A percentile compares a stretch with the other conserved stretches of the same genome.
phyloP scores from a whole-genome alignment of 2,797 vertebrate species.

The Lepilemur ruficaudatus region DNA sequence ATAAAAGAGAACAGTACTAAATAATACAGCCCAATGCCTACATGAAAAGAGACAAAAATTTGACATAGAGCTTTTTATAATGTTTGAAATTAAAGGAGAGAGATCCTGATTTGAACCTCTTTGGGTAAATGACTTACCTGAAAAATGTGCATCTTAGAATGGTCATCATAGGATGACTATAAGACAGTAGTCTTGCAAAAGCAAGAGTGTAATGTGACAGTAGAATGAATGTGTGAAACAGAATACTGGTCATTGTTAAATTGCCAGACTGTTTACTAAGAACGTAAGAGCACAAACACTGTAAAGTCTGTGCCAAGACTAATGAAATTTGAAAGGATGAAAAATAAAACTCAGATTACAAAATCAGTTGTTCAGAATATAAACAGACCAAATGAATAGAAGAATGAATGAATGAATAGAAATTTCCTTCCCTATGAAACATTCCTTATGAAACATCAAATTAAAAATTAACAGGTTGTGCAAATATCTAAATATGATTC shows the following conservation, averaged over 20 bases:
- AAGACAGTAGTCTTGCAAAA: not conserved
- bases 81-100: not conserved
- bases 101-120: not conserved
- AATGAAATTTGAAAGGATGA: not conserved
- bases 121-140: not conserved
- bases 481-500: not conserved
- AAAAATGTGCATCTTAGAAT: not conserved
- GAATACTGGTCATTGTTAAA: not conserved
- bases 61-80: not conserved
- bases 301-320: not conserved
- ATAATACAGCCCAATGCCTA: not conserved
- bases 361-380: not conserved
- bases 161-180: not conserved
- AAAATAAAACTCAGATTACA: not conserved
- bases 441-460: not conserved
- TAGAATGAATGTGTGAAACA: not conserved
- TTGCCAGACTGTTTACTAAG: not conserved
- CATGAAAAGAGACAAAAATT: not conserved
- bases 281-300: not conserved
- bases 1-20: not conserved
- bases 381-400: not conserved
- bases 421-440: not conserved
- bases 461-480: not conserved
- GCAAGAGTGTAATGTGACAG: not conserved
- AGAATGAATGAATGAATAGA: not conserved